These are phyloP conservation scores for Heteromyza rotundicornis DNA, from an alignment of 2,888 invertebrate species.

Conservation along the genomic window DNA sequence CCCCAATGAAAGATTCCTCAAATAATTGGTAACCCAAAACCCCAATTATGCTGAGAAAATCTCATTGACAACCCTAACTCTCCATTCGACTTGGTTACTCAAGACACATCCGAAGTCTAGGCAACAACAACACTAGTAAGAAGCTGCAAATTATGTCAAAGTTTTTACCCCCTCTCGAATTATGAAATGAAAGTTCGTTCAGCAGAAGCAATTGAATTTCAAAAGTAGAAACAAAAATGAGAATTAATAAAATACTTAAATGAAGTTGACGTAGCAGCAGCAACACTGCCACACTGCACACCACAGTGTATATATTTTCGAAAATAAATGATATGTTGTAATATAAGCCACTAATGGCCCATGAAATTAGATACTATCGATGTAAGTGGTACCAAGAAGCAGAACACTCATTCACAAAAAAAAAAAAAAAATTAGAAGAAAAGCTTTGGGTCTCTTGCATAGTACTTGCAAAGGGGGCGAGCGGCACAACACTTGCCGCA, in stretches of 20 bases:
- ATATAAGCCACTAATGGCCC: conserved; percentile 35
- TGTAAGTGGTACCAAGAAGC: not conserved
- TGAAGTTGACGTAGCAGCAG: not conserved
- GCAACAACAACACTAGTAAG: not conserved
- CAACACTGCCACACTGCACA: no score
- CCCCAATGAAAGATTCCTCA: not conserved
- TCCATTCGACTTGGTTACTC: not conserved
- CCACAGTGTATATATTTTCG: not conserved
- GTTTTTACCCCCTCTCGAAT: not conserved
- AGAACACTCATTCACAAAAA: no score
- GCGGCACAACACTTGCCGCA: no score
- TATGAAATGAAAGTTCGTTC: not conserved
- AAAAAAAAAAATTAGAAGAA: no score
- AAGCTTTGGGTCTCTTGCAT: no score
- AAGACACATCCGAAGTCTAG: not conserved
- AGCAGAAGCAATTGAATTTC: not conserved
- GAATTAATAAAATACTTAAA: not conserved
- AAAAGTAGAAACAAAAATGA: not conserved
- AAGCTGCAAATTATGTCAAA: not conserved
- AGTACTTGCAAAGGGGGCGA: no score
- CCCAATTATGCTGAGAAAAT: not conserved
- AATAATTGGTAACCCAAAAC: not conserved
- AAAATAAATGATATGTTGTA: conserved; percentile 20
- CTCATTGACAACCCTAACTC: not conserved
- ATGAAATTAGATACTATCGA: conserved; percentile 35